Evolutionary conservation across 2,113 vertebrate species (phyloP), one percentile per base, ranked within the genome.

Genomic region (Limanda limanda): DNA sequence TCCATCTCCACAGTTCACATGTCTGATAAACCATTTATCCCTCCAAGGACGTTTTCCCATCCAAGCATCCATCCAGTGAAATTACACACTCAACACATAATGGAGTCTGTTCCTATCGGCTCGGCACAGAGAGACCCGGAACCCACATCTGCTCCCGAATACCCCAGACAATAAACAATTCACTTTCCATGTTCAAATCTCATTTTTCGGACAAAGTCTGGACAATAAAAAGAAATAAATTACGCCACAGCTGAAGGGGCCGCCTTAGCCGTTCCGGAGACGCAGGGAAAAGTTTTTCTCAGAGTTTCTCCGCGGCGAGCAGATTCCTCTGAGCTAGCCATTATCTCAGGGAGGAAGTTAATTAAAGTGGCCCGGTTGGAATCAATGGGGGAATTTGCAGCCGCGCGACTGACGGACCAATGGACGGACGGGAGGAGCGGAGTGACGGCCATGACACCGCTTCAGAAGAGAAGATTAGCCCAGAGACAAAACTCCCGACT

Each of bases 161-260:
- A 88, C 87, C 82, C 86, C 64, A 89, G 93, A 95, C 94, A 95
- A 95, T 95, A 94, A 95, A 95, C 94, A 94, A 93, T 94, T 90
- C 92, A 87, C 89, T 88, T 74, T 65, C 68, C 79, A 23, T 69
- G 83, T 91, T 92, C 88, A 92, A 93, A 92, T 92, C 92, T 89
- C 82, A 94, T 95, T 95, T 93, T 89, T 86, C 79, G 74, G 88
- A 92, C 88, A 92, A 91, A 92, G 85, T 91, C 89, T 65, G 8
- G 63, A 91, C 88, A 91, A 89, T 91, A 93, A 92, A 92, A 88
- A 86, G 87, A 84, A 92, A 91, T 85, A 90, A 91, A 90, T 89
- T 89, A 87, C 35, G 69, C 78, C 0, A 23, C 73, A 2, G 65
- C 74, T 79, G 81, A 88, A 86, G 87, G 77, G 78, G 84, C 77